Base-by-base conservation (phyloP, 2,797 vertebrate genomes). In the Rhadinocentrus ornatus region DNA sequence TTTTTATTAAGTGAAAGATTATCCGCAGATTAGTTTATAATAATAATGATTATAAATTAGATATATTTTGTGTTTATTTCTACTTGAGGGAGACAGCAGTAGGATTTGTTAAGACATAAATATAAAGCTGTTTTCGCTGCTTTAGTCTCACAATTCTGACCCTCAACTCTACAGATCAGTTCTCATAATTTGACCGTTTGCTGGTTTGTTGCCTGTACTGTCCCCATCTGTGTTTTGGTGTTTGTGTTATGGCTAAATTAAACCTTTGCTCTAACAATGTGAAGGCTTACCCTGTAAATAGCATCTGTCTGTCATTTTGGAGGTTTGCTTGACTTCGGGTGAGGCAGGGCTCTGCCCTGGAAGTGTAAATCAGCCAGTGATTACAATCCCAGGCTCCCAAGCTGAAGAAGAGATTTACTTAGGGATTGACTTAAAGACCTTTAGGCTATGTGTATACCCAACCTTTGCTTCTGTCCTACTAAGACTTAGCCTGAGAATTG, bases 221-320 rank as follows among this genome's bases (percentile, higher is more conserved):
- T 76, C 60, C 73, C 54, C 71, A 61, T 73, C 22, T 9, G 44
- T 64, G 60, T 56, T 58, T 54, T 62, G n/a, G 39, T 86, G 82
- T 89, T 64, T 63, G 66, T 86, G 72, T 85, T 78, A 57, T 82
- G 69, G 41, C 75, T 82, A 80, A 85, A 84, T 82, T 72, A 67
- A 85, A 72, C 50, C 26, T 35, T 35, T 35, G 62, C 34, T 66
- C 18, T 68, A 34, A 54, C 20, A 76, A 62, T 31, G 16, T 69
- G 62, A 66, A 48, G 35, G 75, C 37, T 80, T 69, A 68, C 46
- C 59, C 78, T 81, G 63, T 78, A 81, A 90, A 89, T 65, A 77
- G 65, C 1, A 5, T 46, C 26, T 55, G n/a, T 35, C 4, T 27
- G 7, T 52, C 63, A 54, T 31, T 32, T 66, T 32, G 48, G 60